phyloP scores from a whole-genome alignment of 2,888 invertebrate genomes.

The Alviniconcha strummeri region DNA sequence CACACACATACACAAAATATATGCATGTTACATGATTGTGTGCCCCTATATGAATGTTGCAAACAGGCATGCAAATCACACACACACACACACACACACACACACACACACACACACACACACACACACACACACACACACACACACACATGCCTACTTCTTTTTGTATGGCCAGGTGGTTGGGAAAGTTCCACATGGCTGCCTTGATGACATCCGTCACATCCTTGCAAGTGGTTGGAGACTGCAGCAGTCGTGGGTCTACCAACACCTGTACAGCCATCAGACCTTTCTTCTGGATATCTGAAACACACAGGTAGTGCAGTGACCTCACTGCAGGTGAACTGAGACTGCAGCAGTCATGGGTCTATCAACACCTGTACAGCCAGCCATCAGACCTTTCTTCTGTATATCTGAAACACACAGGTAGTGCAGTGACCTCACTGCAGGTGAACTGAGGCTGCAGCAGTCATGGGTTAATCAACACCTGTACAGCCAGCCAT shows the following conservation, averaged over 20 bases:
- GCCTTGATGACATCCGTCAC: constrained; percentile 50
- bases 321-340: too few species aligned
- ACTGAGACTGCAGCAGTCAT: constrained; percentile 37
- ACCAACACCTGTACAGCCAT: constrained; percentile 66
- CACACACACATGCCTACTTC: constrained; percentile 50
- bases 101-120: background rate
- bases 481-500: constrained; percentile 62
- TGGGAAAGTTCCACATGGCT: constrained; percentile 50
- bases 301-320: constrained; percentile 43
- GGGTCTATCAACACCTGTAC: constrained; percentile 61
- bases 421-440: too few species aligned
- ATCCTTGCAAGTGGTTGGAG: constrained; percentile 42
- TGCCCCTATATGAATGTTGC: too few species aligned
- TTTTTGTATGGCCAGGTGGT: constrained; percentile 52
- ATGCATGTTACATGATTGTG: too few species aligned
- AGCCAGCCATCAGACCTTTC: constrained; percentile 64
- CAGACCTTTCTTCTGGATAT: constrained; percentile 65
- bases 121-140: background rate
- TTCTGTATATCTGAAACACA: constrained; percentile 60
- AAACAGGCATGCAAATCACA: too few species aligned
- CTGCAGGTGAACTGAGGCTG: too few species aligned
- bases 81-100: background rate
- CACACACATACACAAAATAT: background rate
- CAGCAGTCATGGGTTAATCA: constrained; percentile 44
- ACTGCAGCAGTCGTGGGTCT: constrained; percentile 42